Evolutionary conservation across 2,888 invertebrate genomes (phyloP).

Genomic region (Coelogynopora nodosa): DNA sequence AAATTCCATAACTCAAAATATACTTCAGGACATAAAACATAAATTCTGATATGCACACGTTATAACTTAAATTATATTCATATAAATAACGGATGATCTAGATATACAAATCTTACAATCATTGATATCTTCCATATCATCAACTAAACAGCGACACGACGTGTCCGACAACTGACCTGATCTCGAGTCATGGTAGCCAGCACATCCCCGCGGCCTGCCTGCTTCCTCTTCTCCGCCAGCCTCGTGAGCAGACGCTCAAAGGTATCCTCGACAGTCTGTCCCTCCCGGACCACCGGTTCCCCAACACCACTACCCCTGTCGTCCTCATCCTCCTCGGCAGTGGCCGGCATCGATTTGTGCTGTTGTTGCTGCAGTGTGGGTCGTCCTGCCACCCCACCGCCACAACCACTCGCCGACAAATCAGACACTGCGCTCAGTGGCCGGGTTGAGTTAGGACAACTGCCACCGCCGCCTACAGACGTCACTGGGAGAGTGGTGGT

Average conservation of each 20-base stretch:
- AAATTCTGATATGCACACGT: too few species aligned
- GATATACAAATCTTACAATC: too few species aligned
- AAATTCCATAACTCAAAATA: too few species aligned
- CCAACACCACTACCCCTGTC: too few species aligned
- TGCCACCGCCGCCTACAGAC: neutral
- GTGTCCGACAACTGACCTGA: neutral
- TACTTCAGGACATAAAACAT: too few species aligned
- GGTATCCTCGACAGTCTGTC: conserved; percentile 55
- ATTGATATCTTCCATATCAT: too few species aligned
- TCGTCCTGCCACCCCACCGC: neutral
- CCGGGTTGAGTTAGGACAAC: conserved; percentile 10
- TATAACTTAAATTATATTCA: too few species aligned
- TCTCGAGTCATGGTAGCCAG: conserved; percentile 62
- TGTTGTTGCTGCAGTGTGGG: neutral
- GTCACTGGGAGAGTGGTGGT: neutral
- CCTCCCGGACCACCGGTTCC: neutral
- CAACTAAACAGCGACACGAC: too few species aligned
- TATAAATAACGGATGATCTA: too few species aligned
- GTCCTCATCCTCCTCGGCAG: neutral
- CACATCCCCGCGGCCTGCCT: conserved; percentile 66
- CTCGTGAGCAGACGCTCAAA: conserved; percentile 55
- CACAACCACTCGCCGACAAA: neutral
- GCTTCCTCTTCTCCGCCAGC: conserved; percentile 68
- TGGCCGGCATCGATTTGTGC: conserved; percentile 14
- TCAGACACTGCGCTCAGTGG: neutral